Evolutionary conservation across 2,888 invertebrate genomes (phyloP), one percentile per base, ranked within the genome.

Genomic region (Alviniconcha strummeri): DNA sequence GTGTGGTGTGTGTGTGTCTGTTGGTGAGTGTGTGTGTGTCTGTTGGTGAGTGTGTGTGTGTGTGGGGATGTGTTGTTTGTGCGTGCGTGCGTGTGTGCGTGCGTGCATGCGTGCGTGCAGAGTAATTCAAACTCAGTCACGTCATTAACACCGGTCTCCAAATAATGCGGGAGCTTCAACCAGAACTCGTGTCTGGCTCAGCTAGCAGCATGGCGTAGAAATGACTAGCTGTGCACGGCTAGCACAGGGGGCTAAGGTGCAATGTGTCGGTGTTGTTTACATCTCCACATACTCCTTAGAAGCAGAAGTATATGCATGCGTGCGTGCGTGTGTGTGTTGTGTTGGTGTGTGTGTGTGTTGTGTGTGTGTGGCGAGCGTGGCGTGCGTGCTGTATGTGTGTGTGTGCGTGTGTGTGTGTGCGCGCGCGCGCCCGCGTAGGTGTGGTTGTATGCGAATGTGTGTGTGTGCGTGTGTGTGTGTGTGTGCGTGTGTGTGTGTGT

Each of bases 401-500:
- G 19, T 36, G 36, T 82, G 81, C 60, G 75, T 60, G 56, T 75
- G 74, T 36, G 60, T 8, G 57, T 4, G 75, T 7, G 60, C 17
- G 54, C 57, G 72, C 55, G 1, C n/a, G 60, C 13, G 54, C 52
- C 72, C 13, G 81, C 17, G 17, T 69, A 7, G 11, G 71, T 36
- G 54, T 15, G 81, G 3, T 9, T 77, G 75, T 19, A 64, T 52
- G 19, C 9, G 52, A 57, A 75, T 64, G 81, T 52, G 56, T 64
- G 74, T 13, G 75, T n/a, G 57, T 36, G 74, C 4, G 74, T 74
- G 74, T 74, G 52, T 75, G 75, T 75, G 54, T 13, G 11, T 54
- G 75, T 75, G 81, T 60, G n/a, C 60, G 60, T 60, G 75, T 56
- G 81, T 69, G 72, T 54, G 81, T 69, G 69, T 69, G 69, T 69